Conservation (phyloP, 2,888 invertebrate genomes). For the Congeria kusceri region DNA sequence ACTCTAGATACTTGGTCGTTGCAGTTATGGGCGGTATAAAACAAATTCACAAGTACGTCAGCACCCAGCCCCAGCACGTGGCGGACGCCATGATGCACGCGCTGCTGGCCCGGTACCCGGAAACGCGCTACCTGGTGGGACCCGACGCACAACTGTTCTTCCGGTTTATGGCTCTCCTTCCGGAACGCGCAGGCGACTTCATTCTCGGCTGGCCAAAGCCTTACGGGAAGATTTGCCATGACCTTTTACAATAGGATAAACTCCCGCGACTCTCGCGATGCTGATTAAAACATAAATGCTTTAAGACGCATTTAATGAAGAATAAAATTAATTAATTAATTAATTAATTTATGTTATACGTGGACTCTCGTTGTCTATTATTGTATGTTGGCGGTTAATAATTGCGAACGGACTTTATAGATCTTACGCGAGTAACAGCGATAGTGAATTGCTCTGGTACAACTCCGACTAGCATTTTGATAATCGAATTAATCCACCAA, state of each 20-base stretch:
- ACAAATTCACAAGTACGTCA: conserved; percentile 16
- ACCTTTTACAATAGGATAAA: background rate
- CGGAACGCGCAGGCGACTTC: conserved; percentile 35
- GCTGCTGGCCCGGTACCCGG: conserved; percentile 45
- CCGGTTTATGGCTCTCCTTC: conserved; percentile 25
- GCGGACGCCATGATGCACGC: conserved; percentile 55
- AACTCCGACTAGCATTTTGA: too few relatives aligned
- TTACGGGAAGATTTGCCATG: conserved; percentile 25
- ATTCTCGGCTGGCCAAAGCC: conserved; percentile 44
- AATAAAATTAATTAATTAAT: too few relatives aligned
- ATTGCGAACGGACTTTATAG: too few relatives aligned
- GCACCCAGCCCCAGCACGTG: conserved; percentile 28
- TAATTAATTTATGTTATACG: too few relatives aligned
- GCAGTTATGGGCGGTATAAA: conserved; percentile 37
- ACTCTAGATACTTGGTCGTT: conserved; percentile 9
- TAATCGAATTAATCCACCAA: too few relatives aligned
- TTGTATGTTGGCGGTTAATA: too few relatives aligned
- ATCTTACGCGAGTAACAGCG: too few relatives aligned
- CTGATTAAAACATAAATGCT: too few relatives aligned
- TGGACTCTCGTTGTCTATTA: too few relatives aligned
- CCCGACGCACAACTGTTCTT: conserved; percentile 46
- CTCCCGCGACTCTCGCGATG: too few relatives aligned
- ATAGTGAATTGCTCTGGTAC: too few relatives aligned
- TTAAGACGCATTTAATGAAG: too few relatives aligned
- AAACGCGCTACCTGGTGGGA: conserved; percentile 49